Evolutionary conservation across 2,797 vertebrate genomes (phyloP).

Genomic region (Sebastes taczanowskii): DNA sequence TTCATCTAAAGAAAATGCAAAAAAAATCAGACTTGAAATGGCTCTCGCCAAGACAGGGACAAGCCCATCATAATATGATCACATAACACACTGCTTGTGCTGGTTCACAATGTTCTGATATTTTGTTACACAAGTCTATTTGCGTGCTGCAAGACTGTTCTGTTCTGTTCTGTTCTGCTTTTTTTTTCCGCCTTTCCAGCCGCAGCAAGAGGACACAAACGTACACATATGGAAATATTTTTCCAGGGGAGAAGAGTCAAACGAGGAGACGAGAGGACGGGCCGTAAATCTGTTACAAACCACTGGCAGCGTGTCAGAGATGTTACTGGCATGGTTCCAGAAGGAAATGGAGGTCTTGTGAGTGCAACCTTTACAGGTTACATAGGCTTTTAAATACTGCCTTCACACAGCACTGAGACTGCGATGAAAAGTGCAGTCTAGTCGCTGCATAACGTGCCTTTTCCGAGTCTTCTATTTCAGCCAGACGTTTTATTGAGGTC

Average conservation of each 20-base stretch:
- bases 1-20: too few species aligned
- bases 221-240: constrained; percentile 69
- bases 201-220: constrained; percentile 39
- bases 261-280: constrained; percentile 54
- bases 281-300: constrained; percentile 59
- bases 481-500: constrained; percentile 24
- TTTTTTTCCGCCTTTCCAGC: constrained; percentile 18
- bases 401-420: constrained; percentile 24
- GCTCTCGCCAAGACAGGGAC: background rate
- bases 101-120: constrained; percentile 64
- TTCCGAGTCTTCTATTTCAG: constrained; percentile 13
- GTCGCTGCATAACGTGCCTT: background rate
- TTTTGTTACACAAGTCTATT: constrained; percentile 71
- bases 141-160: constrained; percentile 55
- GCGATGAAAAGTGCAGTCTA: background rate
- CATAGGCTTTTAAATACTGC: constrained; percentile 16
- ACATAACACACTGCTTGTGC: constrained; percentile 7
- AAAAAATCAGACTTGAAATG: background rate
- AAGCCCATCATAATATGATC: constrained; percentile 19
- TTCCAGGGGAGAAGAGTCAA: constrained; percentile 65
- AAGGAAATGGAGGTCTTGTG: constrained; percentile 28
- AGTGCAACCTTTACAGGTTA: constrained; percentile 35
- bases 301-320: constrained; percentile 49
- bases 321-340: constrained; percentile 39
- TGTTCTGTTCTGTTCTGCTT: constrained; percentile 65